Base-by-base conservation (phyloP, 2,113 vertebrate genomes). In the Halichoeres trimaculatus region DNA sequence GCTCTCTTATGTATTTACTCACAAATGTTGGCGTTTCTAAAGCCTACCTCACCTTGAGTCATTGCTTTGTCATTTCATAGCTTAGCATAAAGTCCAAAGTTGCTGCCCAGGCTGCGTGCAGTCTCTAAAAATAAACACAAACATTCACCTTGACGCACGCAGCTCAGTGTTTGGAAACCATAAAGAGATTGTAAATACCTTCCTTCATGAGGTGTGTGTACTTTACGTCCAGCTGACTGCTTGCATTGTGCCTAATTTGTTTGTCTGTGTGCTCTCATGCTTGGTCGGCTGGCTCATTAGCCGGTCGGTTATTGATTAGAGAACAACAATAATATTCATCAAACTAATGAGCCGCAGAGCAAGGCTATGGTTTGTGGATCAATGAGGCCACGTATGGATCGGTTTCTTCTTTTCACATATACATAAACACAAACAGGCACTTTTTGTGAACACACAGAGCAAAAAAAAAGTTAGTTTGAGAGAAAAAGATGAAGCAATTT, bases 301-400 rank as follows among this genome's bases (percentile, higher is more conserved):
- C 52, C 20, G 40, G 35, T 48, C 60, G 47, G 55, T 40, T 83
- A 85, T 83, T 78, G 80, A 87, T 87, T 54, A 34, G n/a, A 34
- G n/a, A 54, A 51, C 57, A 68, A 61, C 5, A 20, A 22, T 74
- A 51, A 64, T 80, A 77, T 78, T 82, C 50, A 67, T 87, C 78
- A 89, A 77, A 70, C 60, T 81, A 85, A 87, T 84, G 65, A 84
- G 85, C 41, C 71, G n/a, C 10, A 14, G 26, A 38, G 61, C 34
- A 16, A 40, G 54, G 69, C 41, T 77, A 59, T 19, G 59, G 73
- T 70, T 7, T 60, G 48, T 62, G 64, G 72, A 71, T 81, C 53
- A 72, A 40, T 53, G 51, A 65, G 77, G 58, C 30, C 69, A 77
- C 34, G 74, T 75, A 72, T 82, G 16, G 56, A 77, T 75, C 5